These are phyloP conservation scores for Camponotus fellah DNA, from an alignment of 2,888 invertebrate genomes.

Conservation along the genomic window DNA sequence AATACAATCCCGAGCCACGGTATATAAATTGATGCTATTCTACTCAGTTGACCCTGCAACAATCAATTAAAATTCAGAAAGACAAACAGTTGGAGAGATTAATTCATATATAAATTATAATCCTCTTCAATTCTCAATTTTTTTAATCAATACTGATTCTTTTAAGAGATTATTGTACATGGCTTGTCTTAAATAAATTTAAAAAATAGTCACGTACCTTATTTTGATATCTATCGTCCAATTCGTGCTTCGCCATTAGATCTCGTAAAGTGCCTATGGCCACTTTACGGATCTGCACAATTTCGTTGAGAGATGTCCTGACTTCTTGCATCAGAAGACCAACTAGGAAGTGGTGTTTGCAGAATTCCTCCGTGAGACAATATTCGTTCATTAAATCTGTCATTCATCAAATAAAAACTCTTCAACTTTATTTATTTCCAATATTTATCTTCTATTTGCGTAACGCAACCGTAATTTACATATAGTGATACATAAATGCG, in stretches of 20 bases:
- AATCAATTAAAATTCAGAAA: constrained; percentile 25
- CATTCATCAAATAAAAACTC: constrained; percentile 50
- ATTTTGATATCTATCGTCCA: constrained; percentile 95
- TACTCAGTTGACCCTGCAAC: constrained; percentile 90
- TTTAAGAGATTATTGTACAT: background rate
- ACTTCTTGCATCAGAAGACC: constrained; percentile 96
- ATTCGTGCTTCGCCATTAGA: constrained; percentile 96
- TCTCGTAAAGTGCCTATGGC: constrained; percentile 94
- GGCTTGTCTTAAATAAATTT: background rate
- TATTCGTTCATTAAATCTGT: constrained; percentile 87
- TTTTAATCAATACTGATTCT: background rate
- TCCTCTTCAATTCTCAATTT: background rate
- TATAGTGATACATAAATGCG: background rate
- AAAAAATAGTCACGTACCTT: constrained; percentile 86
- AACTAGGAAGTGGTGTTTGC: constrained; percentile 96
- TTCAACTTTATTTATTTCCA: constrained; percentile 8
- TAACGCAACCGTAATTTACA: background rate
- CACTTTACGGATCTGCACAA: constrained; percentile 92
- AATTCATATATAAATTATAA: background rate
- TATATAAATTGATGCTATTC: constrained; percentile 96
- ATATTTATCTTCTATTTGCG: background rate
- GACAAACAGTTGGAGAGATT: background rate
- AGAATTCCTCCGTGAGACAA: constrained; percentile 93
- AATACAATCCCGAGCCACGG: constrained; percentile 96
- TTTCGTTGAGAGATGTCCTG: constrained; percentile 94